Evolutionary conservation across 1,140 invertebrate species (phyloP).

Genomic region (Sycophila sp.): DNA sequence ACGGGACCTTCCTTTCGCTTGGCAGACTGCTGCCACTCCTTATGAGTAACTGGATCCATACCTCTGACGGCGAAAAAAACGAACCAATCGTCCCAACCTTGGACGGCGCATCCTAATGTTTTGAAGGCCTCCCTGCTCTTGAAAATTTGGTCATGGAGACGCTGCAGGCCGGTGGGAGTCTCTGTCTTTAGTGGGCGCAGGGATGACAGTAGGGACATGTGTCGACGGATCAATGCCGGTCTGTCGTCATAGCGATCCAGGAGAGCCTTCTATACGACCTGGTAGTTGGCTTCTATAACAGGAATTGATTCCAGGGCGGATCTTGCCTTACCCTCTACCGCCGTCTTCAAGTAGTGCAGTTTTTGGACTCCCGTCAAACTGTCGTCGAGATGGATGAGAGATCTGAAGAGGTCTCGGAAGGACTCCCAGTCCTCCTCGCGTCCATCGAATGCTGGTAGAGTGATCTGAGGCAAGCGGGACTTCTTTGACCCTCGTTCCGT

Average conservation of each 20-base stretch:
- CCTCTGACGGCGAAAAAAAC: not conserved
- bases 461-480: conserved; percentile 39
- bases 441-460: conserved; percentile 43
- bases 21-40: not conserved
- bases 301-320: not conserved
- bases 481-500: no score
- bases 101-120: not conserved
- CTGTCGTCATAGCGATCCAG: not conserved
- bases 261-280: not conserved
- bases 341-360: conserved; percentile 46
- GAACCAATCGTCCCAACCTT: conserved; percentile 3
- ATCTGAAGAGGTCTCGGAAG: conserved; percentile 45
- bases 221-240: not conserved
- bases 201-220: not conserved
- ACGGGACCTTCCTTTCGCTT: not conserved
- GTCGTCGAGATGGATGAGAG: conserved; percentile 43
- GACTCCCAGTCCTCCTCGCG: conserved; percentile 43
- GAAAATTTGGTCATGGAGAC: not conserved
- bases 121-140: not conserved
- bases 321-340: conserved; percentile 43
- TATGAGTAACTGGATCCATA: not conserved
- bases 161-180: not conserved
- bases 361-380: conserved; percentile 38
- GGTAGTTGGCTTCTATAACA: not conserved
- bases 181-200: not conserved